Evolutionary conservation across 2,113 vertebrate genomes (phyloP), one percentile per base, ranked within the genome.

Genomic region (Aegotheles bennettii): DNA sequence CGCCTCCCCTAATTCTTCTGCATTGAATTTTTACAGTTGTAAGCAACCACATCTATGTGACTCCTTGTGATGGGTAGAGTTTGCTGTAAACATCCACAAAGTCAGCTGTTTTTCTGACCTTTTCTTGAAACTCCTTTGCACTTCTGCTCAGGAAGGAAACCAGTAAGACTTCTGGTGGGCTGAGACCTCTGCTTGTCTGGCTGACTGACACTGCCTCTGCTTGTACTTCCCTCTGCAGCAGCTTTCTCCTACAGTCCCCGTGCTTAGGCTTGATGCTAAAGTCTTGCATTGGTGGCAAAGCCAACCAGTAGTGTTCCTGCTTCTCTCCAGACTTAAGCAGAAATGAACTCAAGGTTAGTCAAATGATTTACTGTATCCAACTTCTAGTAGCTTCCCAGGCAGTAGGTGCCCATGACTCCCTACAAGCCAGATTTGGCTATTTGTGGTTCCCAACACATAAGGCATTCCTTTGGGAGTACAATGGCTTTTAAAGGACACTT

Each of bases 361-460:
- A 79, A 63, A 65, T 51, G 21, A 42, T 45, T 45, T 57, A 38
- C 7, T 12, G 2, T 36, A 50, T 57, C 25, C 31, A 56, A 33
- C 2, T 13, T 51, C 23, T 6, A 73, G 57, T 7, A 57, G 3
- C 45, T 79, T 79, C 45, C 50, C 35, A 54, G 40, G 12, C 0
- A 0, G n/a, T 13, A 61, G 21, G 43, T 69, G 25, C 13, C 51
- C 63, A 25, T 0, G 0, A 36, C 29, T 61, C 24, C 50, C 38
- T 59, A 9, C 29, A 67, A 74, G 35, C 2, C 50, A 54, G 12
- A 47, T 50, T 36, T 71, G 13, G 9, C 15, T 79, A 10, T 18
- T 31, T 82, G 53, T 50, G 73, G 31, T 31, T 57, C 31, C 35
- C 23, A 73, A 79, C 63, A 42, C 4, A 14, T 6, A 31, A 53